Evolutionary conservation across 2,888 invertebrate genomes (phyloP), one percentile per base, ranked within the genome.

Genomic region (Dryomyza anilis): DNA sequence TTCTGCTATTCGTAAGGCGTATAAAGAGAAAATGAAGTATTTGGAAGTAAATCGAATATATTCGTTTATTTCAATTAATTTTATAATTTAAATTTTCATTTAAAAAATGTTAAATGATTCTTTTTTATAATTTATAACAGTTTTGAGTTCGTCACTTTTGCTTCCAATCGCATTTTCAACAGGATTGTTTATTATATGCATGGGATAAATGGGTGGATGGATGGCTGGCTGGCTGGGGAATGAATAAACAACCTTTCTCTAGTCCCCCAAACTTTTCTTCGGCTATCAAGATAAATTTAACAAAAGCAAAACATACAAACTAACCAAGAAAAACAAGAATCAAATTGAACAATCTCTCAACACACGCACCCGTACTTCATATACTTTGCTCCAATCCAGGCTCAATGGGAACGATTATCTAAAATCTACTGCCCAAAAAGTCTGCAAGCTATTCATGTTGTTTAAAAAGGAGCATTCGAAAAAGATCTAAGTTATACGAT

Each of bases 231-330:
- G 60, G 10, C 16, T 60, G 46, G 6, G 33, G 36, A 43, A 19
- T 16, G 43, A n/a, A 16, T 16, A 25, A 25, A 48, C 23, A 50
- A 50, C n/a, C 23, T 50, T 50, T 50, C 50, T 23, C 23, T 50
- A 14, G 50, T 21, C 14, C 16, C 19, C n/a, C n/a, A n/a, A n/a
- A n/a, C n/a, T 43, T 43, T 43, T 43, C n/a, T 19, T 16, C n/a
- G 43, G 16, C 23, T 50, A 50, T 50, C 50, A 25, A 50, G 50
- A 50, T 50, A 50, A 50, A 25, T 50, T 50, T 50, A 25, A 50
- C n/a, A 50, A 25, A n/a, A 19, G 43, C 43, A 16, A n/a, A 43
- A 43, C 43, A 43, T 43, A 16, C 16, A 6, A 12, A 43, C n/a
- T 16, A 43, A 33, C 6, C 6, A 33, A n/a, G 19, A 45, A 19